Base-by-base conservation (phyloP, 2,888 invertebrate species). In the Diarsia rubi region DNA sequence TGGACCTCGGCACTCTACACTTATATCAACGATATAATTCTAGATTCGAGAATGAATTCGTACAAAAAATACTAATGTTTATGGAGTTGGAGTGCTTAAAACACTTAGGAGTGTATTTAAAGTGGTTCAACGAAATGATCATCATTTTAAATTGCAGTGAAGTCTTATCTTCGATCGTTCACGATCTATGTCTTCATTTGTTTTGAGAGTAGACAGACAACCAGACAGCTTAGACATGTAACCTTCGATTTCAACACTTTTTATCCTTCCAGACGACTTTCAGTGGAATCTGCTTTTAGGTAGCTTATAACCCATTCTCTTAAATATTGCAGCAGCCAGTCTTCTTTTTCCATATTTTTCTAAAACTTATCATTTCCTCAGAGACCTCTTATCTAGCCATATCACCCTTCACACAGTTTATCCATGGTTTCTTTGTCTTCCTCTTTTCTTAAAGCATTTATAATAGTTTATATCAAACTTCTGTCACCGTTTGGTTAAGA, bases 1-100 rank as follows among this genome's bases (percentile, higher is more conserved):
- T 88, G 89, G 83, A 88, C 91, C 81, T 82, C 69, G 59, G 65
- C 78, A 80, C 77, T 82, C 72, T 65, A 73, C 78, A 76, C 79
- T 86, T 88, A 88, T 86, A 85, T 81, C 86, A 76, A 81, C 78
- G 83, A 79, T 78, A 84, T 85, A 81, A 82, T 85, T 88, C 78
- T 82, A 83, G 76, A 82, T 80, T 79, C 80, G 60, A 66, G 77
- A 79, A 81, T 73, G 73, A 68, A 75, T 68, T 77, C 44, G 59
- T 68, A 62, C 47, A 86, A 86, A 88, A 83, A 79, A 69, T 81
- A 82, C 65, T 54, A 79, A 85, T 87, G 77, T 85, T 85, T 87
- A 82, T 75, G 45, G 65, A 77, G 37, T 37, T 59, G 67, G 24
- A 81, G 71, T 67, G 82, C 73, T 84, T 73, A 27, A 68, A 80